phyloP scores from a whole-genome alignment of 2,113 vertebrate genomes.

The Notothenia rossii region DNA sequence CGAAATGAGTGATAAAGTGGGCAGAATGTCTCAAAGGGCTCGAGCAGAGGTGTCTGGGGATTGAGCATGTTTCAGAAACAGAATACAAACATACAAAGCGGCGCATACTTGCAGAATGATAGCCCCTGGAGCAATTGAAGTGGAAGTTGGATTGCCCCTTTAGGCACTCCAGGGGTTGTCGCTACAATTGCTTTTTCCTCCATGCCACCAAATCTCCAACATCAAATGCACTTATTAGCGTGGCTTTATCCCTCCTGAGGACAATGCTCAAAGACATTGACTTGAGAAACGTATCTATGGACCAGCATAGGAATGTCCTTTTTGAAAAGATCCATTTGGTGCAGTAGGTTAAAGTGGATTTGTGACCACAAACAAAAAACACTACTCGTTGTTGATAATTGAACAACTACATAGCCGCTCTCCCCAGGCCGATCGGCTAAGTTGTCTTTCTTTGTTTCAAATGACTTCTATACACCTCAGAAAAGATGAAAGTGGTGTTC shows the following conservation, averaged over 20 bases:
- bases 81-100: conserved; percentile 38
- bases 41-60: conserved; percentile 8
- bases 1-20: conserved; percentile 39
- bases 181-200: conserved; percentile 26
- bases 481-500: neutral
- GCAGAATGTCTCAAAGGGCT: conserved; percentile 30
- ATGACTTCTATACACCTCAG: conserved; percentile 5
- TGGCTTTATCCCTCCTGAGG: conserved; percentile 8
- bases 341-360: neutral
- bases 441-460: conserved; percentile 23
- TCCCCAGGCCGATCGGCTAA: conserved; percentile 3
- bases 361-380: conserved; percentile 15
- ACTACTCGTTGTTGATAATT: neutral
- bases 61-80: conserved; percentile 24
- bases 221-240: conserved; percentile 33
- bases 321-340: conserved; percentile 3
- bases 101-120: conserved; percentile 36
- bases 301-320: conserved; percentile 6
- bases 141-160: conserved; percentile 58
- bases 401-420: conserved; percentile 6
- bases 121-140: conserved; percentile 44
- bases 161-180: conserved; percentile 43
- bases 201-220: conserved; percentile 34
- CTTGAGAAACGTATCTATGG: conserved; percentile 9
- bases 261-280: conserved; percentile 9